These are phyloP conservation scores for Cygnus olor DNA, from an alignment of 2,797 vertebrate genomes.

Conservation along the genomic window DNA sequence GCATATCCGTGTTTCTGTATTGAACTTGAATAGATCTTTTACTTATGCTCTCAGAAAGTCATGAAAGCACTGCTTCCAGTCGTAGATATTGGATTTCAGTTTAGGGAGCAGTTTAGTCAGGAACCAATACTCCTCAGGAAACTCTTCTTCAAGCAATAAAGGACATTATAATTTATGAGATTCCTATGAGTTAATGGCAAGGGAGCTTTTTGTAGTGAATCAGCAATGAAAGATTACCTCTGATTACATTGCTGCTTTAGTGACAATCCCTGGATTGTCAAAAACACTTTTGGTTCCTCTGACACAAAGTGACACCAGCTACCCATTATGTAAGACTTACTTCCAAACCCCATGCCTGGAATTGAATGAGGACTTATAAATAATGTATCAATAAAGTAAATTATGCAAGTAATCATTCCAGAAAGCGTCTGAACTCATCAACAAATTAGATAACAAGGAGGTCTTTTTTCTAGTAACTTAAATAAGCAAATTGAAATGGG, in stretches of 20 bases:
- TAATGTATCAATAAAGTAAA: conserved; percentile 60
- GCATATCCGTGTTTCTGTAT: background rate
- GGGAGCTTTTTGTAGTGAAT: conserved; percentile 35
- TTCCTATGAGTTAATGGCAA: conserved; percentile 6
- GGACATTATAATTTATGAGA: background rate
- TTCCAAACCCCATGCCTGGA: background rate
- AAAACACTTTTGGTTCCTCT: conserved; percentile 16
- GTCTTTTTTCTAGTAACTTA: conserved; percentile 41
- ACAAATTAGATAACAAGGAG: conserved; percentile 59
- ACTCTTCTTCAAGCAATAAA: background rate
- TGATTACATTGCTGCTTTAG: background rate
- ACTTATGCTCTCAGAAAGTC: background rate
- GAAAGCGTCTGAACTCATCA: conserved; percentile 59
- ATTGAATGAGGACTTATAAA: conserved; percentile 51
- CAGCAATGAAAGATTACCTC: conserved; percentile 38
- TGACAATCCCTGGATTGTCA: conserved; percentile 13
- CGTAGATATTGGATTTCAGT: background rate
- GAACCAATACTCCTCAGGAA: background rate
- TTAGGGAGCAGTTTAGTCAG: background rate
- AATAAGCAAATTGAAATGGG: conserved; percentile 47
- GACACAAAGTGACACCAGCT: background rate
- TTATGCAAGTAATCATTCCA: conserved; percentile 65
- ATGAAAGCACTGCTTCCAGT: background rate
- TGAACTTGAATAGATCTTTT: background rate
- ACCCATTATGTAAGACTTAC: conserved; percentile 26